phyloP scores from a whole-genome alignment of 2,113 vertebrate genomes.

The Carassius auratus region DNA sequence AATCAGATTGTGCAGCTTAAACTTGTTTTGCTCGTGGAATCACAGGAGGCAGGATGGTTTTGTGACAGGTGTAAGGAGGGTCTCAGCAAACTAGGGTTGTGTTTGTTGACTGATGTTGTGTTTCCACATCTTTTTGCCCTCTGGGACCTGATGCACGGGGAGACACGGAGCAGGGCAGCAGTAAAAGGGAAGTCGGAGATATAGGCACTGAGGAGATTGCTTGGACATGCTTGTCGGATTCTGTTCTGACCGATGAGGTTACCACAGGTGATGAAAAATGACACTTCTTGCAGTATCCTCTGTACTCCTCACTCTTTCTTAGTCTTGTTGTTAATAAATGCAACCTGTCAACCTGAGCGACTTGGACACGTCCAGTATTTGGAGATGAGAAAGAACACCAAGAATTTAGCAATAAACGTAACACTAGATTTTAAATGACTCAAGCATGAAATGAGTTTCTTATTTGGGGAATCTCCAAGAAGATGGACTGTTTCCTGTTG shows the following conservation, averaged over 20 bases:
- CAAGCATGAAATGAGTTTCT: not conserved
- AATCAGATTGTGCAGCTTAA: conserved; percentile 37
- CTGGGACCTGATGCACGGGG: conserved; percentile 33
- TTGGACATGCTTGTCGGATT: conserved; percentile 57
- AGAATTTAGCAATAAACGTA: conserved; percentile 24
- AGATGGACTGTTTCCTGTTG: conserved; percentile 15
- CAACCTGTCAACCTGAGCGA: conserved; percentile 37
- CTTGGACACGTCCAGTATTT: conserved; percentile 25
- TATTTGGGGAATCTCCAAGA: conserved; percentile 5
- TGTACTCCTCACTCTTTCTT: not conserved
- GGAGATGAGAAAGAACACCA: conserved; percentile 30
- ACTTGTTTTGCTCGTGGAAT: conserved; percentile 17
- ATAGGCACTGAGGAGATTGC: conserved; percentile 50
- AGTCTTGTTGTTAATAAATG: conserved; percentile 39
- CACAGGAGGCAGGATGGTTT: not conserved
- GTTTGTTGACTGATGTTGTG: conserved; percentile 39
- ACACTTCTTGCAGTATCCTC: conserved; percentile 23
- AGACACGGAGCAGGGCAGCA: conserved; percentile 26
- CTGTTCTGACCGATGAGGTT: conserved; percentile 42
- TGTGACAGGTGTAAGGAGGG: conserved; percentile 7
- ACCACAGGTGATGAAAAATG: conserved; percentile 50
- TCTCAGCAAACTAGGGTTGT: not conserved
- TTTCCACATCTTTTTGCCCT: conserved; percentile 41
- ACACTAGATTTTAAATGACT: conserved; percentile 5
- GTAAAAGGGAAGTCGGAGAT: conserved; percentile 48